phyloP scores from a whole-genome alignment of 2,888 invertebrate species.

The Adelphocoris suturalis region DNA sequence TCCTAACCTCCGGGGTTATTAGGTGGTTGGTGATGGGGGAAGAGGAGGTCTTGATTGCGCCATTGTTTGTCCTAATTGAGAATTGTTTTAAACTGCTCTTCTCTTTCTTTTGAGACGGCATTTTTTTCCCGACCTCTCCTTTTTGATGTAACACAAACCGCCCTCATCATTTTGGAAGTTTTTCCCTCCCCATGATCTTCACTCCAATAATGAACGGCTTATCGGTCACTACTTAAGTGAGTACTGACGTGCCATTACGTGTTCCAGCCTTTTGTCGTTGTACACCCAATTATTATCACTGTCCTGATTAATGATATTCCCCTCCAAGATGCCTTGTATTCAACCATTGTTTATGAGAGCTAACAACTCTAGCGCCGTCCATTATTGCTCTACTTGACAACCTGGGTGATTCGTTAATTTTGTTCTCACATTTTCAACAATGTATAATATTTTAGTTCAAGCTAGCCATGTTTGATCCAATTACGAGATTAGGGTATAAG shows the following conservation, averaged over 20 bases:
- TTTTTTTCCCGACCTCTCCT: constrained; percentile 1
- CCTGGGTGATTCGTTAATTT: too few relatives aligned
- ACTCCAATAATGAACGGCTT: not conserved
- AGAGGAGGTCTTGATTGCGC: constrained; percentile 47
- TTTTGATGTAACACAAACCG: not conserved
- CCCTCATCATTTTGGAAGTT: constrained; percentile 28
- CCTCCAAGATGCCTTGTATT: not conserved
- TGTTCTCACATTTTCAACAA: too few relatives aligned
- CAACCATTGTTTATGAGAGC: not conserved
- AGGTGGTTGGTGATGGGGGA: not conserved
- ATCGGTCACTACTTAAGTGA: not conserved
- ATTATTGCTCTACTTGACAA: too few relatives aligned
- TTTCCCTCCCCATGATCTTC: not conserved
- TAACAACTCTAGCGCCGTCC: constrained; percentile 11
- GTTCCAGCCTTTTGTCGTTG: constrained; percentile 5
- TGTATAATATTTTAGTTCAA: too few relatives aligned
- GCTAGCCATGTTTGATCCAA: too few relatives aligned
- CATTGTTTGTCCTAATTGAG: constrained; percentile 62
- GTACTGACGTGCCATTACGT: constrained; percentile 17
- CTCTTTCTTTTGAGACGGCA: constrained; percentile 12
- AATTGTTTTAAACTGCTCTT: constrained; percentile 56
- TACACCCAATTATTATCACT: constrained; percentile 22
- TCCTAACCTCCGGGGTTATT: constrained; percentile 13
- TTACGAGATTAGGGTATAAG: too few relatives aligned
- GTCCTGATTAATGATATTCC: constrained; percentile 27